Conservation (phyloP, 1,140 invertebrate genomes). For the Procambarus clarkii region DNA sequence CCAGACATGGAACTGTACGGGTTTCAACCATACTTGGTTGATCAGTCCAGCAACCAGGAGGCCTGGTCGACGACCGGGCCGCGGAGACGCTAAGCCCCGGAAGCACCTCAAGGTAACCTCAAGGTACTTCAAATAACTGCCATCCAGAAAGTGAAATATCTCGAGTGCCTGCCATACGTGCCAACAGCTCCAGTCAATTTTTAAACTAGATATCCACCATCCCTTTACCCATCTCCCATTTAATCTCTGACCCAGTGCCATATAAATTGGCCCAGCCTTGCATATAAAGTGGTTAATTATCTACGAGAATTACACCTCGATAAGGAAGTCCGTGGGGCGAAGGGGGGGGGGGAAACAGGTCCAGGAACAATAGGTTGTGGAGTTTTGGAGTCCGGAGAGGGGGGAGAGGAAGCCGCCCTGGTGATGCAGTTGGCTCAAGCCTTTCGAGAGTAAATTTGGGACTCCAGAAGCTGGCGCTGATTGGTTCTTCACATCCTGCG, state of each 20-base stretch:
- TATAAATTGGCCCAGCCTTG: slow-evolving; percentile 41
- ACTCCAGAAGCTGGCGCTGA: neutral
- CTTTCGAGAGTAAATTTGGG: neutral
- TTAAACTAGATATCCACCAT: neutral
- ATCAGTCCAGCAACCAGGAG: too few relatives aligned
- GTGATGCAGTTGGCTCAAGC: neutral
- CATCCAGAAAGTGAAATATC: too few relatives aligned
- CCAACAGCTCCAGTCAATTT: neutral
- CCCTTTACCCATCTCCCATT: too few relatives aligned
- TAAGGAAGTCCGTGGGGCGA: neutral
- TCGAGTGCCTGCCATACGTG: too few relatives aligned
- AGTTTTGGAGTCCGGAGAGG: neutral
- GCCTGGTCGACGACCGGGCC: too few relatives aligned
- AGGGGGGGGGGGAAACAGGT: neutral
- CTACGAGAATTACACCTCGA: slow-evolving; percentile 41
- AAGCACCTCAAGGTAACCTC: too few relatives aligned
- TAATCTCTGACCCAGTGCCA: slow-evolving; percentile 25
- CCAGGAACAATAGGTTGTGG: neutral
- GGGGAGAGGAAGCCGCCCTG: neutral
- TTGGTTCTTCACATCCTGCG: neutral
- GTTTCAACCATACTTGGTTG: too few relatives aligned
- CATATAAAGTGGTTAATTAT: slow-evolving; percentile 56
- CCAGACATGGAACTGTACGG: too few relatives aligned
- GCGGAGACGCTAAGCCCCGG: too few relatives aligned
- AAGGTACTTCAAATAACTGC: too few relatives aligned